Evolutionary conservation across 2,888 invertebrate species (phyloP), one percentile per base, ranked within the genome.

Genomic region (Alloplasta piceator): DNA sequence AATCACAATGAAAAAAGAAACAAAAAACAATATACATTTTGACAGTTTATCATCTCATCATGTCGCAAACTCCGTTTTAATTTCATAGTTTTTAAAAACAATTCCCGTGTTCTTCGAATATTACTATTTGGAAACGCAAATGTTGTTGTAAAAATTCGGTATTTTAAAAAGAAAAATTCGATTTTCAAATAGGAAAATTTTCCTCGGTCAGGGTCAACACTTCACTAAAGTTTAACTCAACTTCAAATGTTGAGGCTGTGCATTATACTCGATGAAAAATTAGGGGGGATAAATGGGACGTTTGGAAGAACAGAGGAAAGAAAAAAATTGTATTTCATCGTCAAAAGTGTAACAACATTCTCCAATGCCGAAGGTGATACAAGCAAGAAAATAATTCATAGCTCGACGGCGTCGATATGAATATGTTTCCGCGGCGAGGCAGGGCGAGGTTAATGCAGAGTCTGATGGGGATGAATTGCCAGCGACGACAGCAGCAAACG

Each of bases 301-400:
- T 14, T 52, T 12, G 0, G 5, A 7, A 6, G 16, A 4, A 6
- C 48, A 46, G 36, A 58, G 5, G 41, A 4, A n/a, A 36, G 36
- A 70, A 36, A 26, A 58, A 38, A 41, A 38, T 38, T 36, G 48
- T 43, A 70, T 46, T 48, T 26, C 26, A 26, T 26, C 26, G 26
- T 26, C 26, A 26, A 26, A 3, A 26, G 26, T 26, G 26, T 3
- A 26, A 26, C 26, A 26, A 26, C 26, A 3, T 26, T 26, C 26
- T 26, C 26, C 16, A 16, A 72, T 52, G 39, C 26, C 9, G 12
- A 41, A 56, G 26, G 43, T 41, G 43, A 55, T 56, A 43, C 36
- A 46, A 56, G 39, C 38, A 43, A 36, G 41, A 73, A 48, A 74
- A 50, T 66, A 64, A 77, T 64, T 64, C 39, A 64, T 52, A 16